Base-by-base conservation (phyloP, 1,140 invertebrate species). In the Aplysia californica region DNA sequence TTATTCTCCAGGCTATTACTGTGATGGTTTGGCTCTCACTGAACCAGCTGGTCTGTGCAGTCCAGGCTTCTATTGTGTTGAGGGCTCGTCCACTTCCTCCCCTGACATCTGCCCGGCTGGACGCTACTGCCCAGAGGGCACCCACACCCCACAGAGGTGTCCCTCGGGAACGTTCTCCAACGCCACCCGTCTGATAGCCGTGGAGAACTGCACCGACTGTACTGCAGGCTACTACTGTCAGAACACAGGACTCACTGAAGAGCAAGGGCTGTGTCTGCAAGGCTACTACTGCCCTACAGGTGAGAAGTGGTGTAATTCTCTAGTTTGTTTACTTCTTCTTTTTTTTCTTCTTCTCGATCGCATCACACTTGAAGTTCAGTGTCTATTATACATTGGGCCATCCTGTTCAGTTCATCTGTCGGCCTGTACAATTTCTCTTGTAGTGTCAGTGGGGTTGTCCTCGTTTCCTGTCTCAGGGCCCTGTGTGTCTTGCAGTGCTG, bases 231-330 rank as follows among this genome's bases (percentile, higher is more conserved):
- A 56, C 59, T 87, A 87, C 72, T 88, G 87, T 75, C 79, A 84
- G 36, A 80, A 77, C 15, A 83, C 81, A 10, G 87, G 87, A 18
- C 79, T 88, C 5, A 86, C 83, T 2, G 65, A 71, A 18, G 85
- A 82, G n/a, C 81, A 88, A 39, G 86, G 83, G 3, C 74, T 75
- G 3, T 88, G 87, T 80, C 82, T 82, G 29, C 82, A 84, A 31
- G 87, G 87, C 0, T 88, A 86, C 75, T 88, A 88, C 81, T 88
- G 87, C 70, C 86, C 86, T 20, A 76, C 81, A 81, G 86, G 87
- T 85, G 79, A 75, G 72, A 73, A 23, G 3, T 20, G 61, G 41
- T 29, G 31, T 64, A n/a, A n/a, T n/a, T n/a, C n/a, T n/a, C n/a
- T n/a, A n/a, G n/a, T n/a, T n/a, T n/a, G n/a, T n/a, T n/a, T n/a